Base-by-base conservation (phyloP, 2,888 invertebrate genomes). In the Cephalotes varians region DNA sequence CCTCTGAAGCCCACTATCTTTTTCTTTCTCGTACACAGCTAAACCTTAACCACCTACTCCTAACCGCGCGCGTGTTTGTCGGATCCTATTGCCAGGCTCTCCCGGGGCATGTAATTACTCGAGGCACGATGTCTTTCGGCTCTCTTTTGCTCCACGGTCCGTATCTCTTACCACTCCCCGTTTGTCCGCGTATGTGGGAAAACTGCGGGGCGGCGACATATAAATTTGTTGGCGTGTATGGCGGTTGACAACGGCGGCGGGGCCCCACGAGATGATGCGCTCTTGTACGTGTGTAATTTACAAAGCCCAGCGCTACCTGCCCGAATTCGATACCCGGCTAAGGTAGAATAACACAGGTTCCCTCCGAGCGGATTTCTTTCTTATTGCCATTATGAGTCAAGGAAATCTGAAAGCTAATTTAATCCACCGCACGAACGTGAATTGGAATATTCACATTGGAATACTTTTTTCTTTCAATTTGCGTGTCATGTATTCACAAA, bases 51-150 rank as follows among this genome's bases (percentile, higher is more conserved):
- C 86, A 84, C 82, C 88, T 90, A 88, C 86, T 89, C 88, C 88
- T 86, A 89, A 89, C 87, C 87, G 82, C 89, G 81, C 74, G 47
- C 85, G 84, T 82, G 86, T 87, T 90, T 83, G 79, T 81, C 81
- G 82, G 87, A 81, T 87, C 84, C 86, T 77, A 84, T 86, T 84
- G 82, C 88, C 85, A 44, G 73, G 83, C 82, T 84, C 86, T 91
- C 87, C 83, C 82, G 86, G 86, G 87, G 89, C 85, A 87, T 85
- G 90, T 91, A 91, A 91, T 91, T 91, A 91, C 86, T 87, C 87
- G 64, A 76, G 83, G 82, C 87, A 85, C 86, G 85, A 88, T 89
- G 90, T 90, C 88, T 89, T 91, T 90, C 89, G 87, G 86, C 83
- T 74, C 84, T 77, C 89, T 88, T 90, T 87, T 89, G 86, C 85